Conservation (phyloP, 2,797 vertebrate species). For the Benthosema pterotum region DNA sequence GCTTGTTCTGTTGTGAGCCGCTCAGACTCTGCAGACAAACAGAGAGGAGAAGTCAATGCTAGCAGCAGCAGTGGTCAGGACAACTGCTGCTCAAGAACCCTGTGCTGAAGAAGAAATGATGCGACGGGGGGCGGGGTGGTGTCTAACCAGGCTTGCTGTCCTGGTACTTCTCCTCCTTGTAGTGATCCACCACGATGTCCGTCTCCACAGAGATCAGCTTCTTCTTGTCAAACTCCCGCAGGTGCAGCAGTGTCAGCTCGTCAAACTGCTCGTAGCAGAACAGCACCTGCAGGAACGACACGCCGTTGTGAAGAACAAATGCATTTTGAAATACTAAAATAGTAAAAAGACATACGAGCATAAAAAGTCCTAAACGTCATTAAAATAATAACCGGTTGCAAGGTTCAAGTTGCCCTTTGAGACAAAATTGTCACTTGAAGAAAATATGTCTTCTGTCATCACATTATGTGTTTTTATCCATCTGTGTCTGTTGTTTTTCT, state of each 20-base stretch:
- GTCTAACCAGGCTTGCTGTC: constrained; percentile 83
- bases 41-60: not conserved
- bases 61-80: not conserved
- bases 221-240: constrained; percentile 94
- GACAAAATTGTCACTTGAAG: too few species aligned
- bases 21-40: constrained; percentile 75
- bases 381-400: too few species aligned
- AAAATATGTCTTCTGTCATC: too few species aligned
- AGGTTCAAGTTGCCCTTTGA: too few species aligned
- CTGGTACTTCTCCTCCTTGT: constrained; percentile 95
- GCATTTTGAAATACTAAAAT: too few species aligned
- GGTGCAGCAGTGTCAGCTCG: constrained; percentile 93
- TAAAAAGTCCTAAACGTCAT: too few species aligned
- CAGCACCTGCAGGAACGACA: constrained; percentile 83
- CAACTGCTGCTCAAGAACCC: too few species aligned
- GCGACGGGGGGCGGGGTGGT: not conserved
- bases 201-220: constrained; percentile 96
- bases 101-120: too few species aligned
- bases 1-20: constrained; percentile 85
- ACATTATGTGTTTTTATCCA: too few species aligned
- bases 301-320: too few species aligned
- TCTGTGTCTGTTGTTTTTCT: too few species aligned
- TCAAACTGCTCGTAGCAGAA: constrained; percentile 99
- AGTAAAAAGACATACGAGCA: too few species aligned
- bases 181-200: constrained; percentile 96